These are phyloP conservation scores for Fulmarus glacialis DNA, from an alignment of 2,113 vertebrate genomes.

Conservation along the genomic window DNA sequence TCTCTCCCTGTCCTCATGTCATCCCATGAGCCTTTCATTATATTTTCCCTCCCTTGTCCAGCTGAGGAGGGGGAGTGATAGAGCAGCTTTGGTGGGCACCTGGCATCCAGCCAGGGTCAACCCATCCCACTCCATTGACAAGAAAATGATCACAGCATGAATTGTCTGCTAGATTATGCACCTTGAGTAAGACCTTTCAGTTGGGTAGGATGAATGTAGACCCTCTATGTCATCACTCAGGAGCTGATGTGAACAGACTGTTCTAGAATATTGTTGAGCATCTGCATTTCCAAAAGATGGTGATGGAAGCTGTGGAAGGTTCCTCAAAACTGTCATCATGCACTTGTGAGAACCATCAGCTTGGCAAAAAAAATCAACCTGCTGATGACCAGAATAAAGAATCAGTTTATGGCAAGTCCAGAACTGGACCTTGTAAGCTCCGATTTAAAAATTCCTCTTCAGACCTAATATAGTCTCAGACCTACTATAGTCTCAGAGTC, in stretches of 20 bases:
- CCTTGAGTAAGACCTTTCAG: not conserved
- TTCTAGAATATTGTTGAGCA: not conserved
- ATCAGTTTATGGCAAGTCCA: not conserved
- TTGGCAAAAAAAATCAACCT: not conserved
- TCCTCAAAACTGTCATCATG: not conserved
- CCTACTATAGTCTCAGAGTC: not conserved
- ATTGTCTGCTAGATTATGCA: not conserved
- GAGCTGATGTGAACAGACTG: not conserved
- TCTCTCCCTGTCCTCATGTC: too few species aligned
- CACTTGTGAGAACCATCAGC: not conserved
- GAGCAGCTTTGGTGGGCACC: not conserved
- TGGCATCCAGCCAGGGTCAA: not conserved
- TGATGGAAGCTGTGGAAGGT: not conserved
- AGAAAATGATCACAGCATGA: not conserved
- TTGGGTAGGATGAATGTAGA: not conserved
- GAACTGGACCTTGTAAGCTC: not conserved
- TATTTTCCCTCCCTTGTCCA: not conserved
- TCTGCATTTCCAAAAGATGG: not conserved
- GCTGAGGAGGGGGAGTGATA: not conserved
- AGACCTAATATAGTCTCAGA: not conserved
- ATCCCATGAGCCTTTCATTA: too few species aligned
- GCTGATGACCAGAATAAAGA: not conserved
- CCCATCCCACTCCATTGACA: not conserved
- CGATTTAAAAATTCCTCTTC: not conserved
- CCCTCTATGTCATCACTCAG: not conserved